Percentiles rank a stretch among this genome's conserved stretches.
phyloP scores from a whole-genome alignment of 2,797 vertebrate genomes.

The Peromyscus aztecus region DNA sequence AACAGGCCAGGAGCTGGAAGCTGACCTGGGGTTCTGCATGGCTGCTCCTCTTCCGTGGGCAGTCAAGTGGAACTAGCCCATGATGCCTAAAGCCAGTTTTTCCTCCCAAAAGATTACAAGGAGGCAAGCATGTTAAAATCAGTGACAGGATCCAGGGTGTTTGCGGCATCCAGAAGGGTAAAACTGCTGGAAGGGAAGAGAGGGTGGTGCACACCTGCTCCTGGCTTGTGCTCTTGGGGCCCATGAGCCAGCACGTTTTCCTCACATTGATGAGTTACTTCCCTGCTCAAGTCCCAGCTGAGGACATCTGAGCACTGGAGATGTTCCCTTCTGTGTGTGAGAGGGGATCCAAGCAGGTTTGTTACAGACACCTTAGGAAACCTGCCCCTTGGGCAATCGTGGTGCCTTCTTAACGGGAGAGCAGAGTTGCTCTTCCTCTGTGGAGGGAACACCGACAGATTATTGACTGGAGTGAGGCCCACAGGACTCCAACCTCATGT shows the following conservation, averaged over 20 bases:
- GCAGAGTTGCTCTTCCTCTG: background rate
- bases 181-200: background rate
- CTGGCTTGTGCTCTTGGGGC: background rate
- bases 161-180: background rate
- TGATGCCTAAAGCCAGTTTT: background rate
- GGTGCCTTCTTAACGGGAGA: background rate
- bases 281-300: background rate
- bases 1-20: background rate
- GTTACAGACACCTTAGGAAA: background rate
- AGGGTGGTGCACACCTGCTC: background rate
- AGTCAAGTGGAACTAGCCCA: background rate
- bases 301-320: background rate
- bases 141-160: background rate
- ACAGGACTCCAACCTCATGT: background rate
- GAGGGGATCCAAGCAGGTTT: background rate
- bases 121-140: background rate
- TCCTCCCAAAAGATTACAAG: background rate
- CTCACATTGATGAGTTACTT: background rate
- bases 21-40: background rate
- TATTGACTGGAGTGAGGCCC: background rate
- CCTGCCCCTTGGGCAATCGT: rapidly evolving
- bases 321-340: background rate
- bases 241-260: background rate
- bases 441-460: rapidly evolving
- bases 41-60: background rate